Base-by-base conservation (phyloP, 2,888 invertebrate species). In the Drosophila formosana region DNA sequence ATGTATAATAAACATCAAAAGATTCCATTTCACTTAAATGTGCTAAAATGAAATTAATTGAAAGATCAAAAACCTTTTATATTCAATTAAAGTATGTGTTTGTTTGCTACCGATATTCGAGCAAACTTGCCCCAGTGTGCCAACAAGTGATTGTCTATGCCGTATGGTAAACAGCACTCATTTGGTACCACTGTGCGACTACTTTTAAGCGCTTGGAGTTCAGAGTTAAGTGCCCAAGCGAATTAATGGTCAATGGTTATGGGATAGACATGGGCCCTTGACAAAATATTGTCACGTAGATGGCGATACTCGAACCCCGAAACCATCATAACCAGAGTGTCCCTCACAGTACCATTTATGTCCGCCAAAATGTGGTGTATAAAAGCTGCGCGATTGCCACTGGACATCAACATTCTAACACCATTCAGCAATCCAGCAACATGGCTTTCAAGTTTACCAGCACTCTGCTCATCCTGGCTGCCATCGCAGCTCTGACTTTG, bases 221-320 rank as follows among this genome's bases (percentile, higher is more conserved):
- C 73, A 84, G 67, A 73, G 67, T 72, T 81, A 78, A 72, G 67
- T 64, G 66, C 56, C 64, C 62, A 62, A 41, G 45, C 45, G 46
- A 43, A 47, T 74, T 72, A 80, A 83, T 72, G 65, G 70, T 45
- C 68, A 53, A 63, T 72, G 75, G 70, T 82, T 79, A 87, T 81
- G 66, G 75, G 41, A 70, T 60, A 75, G 67, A 83, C 83, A 76
- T 73, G 66, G 72, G 80, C 69, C 80, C 70, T 78, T 74, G 74
- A 74, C 80, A 67, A 85, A 89, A 89, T 86, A 85, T 84, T 82
- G 89, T 86, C 85, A 86, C 85, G 85, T 86, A 72, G 51, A 6
- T 49, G 23, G 47, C 51, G 34, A 63, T 70, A 66, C 66, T 18
- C 39, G 39, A 18, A 41, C 39, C 39, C 18, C 52, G 23, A 58